These are phyloP conservation scores for Ostrea edulis DNA, from an alignment of 1,140 invertebrate species.

Conservation along the genomic window DNA sequence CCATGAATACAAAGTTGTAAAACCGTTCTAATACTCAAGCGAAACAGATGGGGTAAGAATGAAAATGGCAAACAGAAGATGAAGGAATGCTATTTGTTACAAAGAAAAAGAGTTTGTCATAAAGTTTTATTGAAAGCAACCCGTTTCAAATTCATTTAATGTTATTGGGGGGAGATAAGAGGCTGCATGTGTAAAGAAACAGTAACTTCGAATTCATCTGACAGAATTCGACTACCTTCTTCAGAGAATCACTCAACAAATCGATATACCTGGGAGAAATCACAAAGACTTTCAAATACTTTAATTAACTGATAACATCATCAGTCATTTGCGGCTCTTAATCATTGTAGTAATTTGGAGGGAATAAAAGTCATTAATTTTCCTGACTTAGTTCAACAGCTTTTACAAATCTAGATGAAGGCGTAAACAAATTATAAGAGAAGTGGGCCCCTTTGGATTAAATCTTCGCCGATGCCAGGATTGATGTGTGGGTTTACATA, in stretches of 20 bases:
- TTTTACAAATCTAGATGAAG: background rate
- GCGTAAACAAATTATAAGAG: constrained; percentile 8
- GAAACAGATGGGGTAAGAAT: no score
- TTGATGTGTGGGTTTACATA: background rate
- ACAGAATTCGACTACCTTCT: background rate
- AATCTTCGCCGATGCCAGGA: background rate
- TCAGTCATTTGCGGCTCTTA: background rate
- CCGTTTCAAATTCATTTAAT: background rate
- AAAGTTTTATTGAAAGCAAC: background rate
- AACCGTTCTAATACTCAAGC: no score
- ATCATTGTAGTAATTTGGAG: background rate
- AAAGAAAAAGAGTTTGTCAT: background rate
- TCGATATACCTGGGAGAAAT: background rate
- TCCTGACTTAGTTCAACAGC: background rate
- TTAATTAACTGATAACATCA: constrained; percentile 12
- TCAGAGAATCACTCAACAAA: background rate
- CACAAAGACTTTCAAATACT: background rate
- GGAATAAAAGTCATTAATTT: background rate
- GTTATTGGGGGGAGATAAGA: background rate
- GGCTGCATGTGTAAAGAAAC: background rate
- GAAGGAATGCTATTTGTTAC: background rate
- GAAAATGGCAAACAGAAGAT: background rate
- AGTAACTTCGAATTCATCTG: no score
- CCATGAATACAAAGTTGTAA: no score
- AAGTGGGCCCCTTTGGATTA: background rate